Conservation (phyloP, 1,140 invertebrate species). For the Belonocnema kinseyi region DNA sequence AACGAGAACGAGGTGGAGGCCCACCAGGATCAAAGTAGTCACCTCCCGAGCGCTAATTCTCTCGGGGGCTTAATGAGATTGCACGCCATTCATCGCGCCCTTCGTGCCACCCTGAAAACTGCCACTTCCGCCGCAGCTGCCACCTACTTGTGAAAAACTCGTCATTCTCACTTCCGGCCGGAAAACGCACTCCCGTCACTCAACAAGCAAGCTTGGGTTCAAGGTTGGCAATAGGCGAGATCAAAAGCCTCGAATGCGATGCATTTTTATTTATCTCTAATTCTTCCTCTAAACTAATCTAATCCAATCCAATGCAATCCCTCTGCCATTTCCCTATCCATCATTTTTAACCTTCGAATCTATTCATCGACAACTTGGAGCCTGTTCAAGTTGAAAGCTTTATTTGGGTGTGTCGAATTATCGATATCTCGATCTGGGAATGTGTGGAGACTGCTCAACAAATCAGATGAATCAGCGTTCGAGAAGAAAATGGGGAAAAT, state of each 20-base stretch:
- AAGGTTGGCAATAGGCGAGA: constrained; percentile 26
- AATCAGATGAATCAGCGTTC: too few species aligned
- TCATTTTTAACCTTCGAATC: too few species aligned
- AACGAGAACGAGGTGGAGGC: constrained; percentile 38
- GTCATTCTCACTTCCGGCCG: constrained; percentile 1
- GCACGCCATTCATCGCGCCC: constrained; percentile 59
- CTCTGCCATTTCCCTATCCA: background rate
- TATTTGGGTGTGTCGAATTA: too few species aligned
- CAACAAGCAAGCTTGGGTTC: constrained; percentile 8
- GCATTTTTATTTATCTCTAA: background rate
- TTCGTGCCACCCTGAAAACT: constrained; percentile 57
- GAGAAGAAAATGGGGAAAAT: too few species aligned
- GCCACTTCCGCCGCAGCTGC: constrained; percentile 53
- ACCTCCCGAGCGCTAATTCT: constrained; percentile 40
- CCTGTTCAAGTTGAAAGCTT: too few species aligned
- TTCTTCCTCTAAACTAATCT: background rate
- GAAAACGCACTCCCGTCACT: constrained; percentile 11
- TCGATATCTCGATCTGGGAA: too few species aligned
- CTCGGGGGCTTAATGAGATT: constrained; percentile 59
- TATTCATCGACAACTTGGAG: too few species aligned
- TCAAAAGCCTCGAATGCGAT: constrained; percentile 6
- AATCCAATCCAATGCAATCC: background rate
- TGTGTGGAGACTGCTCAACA: too few species aligned
- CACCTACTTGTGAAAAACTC: constrained; percentile 57
- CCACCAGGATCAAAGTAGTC: constrained; percentile 37